Conservation (phyloP, 2,888 invertebrate genomes). For the Linyphia triangularis region DNA sequence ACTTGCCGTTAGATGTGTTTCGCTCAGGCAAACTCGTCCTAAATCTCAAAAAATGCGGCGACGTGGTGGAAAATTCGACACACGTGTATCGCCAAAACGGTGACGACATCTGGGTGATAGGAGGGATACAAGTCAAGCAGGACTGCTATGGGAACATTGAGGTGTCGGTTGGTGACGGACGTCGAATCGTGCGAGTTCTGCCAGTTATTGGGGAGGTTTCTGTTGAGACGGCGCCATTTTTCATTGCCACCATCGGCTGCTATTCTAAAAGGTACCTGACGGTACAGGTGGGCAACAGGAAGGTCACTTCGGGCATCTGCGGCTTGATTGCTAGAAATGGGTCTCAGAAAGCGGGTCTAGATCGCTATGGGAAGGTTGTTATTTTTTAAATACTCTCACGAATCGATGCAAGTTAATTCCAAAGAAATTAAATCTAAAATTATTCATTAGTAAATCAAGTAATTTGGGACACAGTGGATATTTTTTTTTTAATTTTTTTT, state of each 20-base stretch:
- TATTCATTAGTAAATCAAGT: no score
- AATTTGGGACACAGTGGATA: no score
- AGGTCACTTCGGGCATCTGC: constrained; percentile 93
- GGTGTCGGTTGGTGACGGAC: constrained; percentile 89
- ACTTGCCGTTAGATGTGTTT: constrained; percentile 90
- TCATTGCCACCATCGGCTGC: constrained; percentile 91
- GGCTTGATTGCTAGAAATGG: constrained; percentile 95
- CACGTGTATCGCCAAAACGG: constrained; percentile 82
- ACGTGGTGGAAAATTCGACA: background rate
- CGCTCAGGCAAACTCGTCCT: constrained; percentile 86
- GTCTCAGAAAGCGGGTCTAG: constrained; percentile 94
- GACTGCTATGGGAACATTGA: constrained; percentile 78
- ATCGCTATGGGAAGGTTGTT: constrained; percentile 91
- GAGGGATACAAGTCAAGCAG: constrained; percentile 71
- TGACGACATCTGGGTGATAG: constrained; percentile 84
- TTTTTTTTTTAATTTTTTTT: no score
- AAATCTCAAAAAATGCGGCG: constrained; percentile 84
- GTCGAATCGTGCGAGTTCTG: constrained; percentile 90
- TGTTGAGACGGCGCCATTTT: constrained; percentile 90
- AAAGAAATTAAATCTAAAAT: no score
- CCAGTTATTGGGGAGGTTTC: constrained; percentile 90
- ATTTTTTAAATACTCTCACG: no score
- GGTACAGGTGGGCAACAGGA: constrained; percentile 89
- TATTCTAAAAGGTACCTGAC: constrained; percentile 83
- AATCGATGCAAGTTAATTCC: no score